Evolutionary conservation across 2,797 vertebrate genomes (phyloP).

Genomic region (Trachops cirrhosus): DNA sequence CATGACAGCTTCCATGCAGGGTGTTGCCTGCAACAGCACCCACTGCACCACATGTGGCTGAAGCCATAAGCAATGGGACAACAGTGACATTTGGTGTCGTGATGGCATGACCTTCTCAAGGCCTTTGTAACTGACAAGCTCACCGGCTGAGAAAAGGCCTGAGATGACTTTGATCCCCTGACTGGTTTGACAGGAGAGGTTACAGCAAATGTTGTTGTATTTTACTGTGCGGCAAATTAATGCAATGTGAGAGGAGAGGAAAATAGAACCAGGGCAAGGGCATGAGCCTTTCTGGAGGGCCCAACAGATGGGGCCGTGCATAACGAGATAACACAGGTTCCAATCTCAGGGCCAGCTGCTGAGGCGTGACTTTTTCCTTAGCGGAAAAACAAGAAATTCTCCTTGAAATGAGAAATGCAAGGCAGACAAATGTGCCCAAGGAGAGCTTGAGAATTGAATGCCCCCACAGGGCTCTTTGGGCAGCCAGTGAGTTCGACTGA

Average conservation of each 20-base stretch:
- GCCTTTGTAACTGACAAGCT: conserved; percentile 28
- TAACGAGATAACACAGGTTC: conserved; percentile 1
- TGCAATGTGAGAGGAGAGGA: background rate
- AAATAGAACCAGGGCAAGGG: conserved; percentile 40
- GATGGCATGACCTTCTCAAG: background rate
- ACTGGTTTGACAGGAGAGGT: background rate
- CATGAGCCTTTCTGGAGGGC: background rate
- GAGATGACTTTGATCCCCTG: background rate
- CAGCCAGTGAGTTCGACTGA: background rate
- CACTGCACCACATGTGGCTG: background rate
- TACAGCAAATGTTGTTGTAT: conserved; percentile 20
- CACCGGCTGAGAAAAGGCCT: background rate
- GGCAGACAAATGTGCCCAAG: conserved; percentile 46
- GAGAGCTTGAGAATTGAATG: conserved; percentile 24
- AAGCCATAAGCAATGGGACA: background rate
- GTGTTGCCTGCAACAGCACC: background rate
- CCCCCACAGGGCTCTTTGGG: background rate
- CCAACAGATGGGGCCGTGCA: background rate
- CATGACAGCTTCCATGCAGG: background rate
- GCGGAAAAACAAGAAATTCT: conserved; percentile 1
- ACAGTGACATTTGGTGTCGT: background rate
- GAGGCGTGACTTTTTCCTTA: conserved; percentile 31
- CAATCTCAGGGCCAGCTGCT: conserved; percentile 8
- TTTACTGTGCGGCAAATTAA: conserved; percentile 43
- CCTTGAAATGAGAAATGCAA: conserved; percentile 49